These are phyloP conservation scores for Eupithecia exiguata DNA, from an alignment of 2,888 invertebrate species.

Conservation along the genomic window DNA sequence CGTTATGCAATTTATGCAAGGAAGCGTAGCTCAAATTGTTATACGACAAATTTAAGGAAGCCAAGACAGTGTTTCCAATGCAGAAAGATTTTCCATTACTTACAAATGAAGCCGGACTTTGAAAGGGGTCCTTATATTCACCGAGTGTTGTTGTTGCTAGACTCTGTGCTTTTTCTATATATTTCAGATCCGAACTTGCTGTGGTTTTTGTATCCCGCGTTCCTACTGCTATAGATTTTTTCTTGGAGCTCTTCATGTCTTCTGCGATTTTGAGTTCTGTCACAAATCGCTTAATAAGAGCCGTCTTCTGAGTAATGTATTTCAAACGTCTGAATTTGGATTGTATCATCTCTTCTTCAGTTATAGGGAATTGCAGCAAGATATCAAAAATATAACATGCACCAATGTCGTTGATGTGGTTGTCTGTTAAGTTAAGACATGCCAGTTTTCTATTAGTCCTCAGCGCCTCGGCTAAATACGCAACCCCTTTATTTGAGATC, in stretches of 20 bases:
- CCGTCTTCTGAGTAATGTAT: slow-evolving; percentile 53
- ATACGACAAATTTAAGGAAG: slow-evolving; percentile 63
- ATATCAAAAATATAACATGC: slow-evolving; percentile 49
- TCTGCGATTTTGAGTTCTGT: slow-evolving; percentile 49
- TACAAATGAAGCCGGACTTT: slow-evolving; percentile 42
- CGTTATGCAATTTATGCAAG: slow-evolving; percentile 53
- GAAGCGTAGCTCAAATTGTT: slow-evolving; percentile 58
- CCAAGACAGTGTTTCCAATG: slow-evolving; percentile 60
- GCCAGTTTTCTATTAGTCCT: slow-evolving; percentile 58
- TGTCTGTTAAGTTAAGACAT: slow-evolving; percentile 65
- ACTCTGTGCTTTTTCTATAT: slow-evolving; percentile 51
- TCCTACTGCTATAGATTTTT: slow-evolving; percentile 9
- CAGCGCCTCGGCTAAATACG: slow-evolving; percentile 53
- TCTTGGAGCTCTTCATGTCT: slow-evolving; percentile 44
- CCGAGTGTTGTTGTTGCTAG: slow-evolving; percentile 51
- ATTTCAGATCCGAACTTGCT: background rate
- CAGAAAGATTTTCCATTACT: slow-evolving; percentile 51
- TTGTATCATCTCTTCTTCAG: slow-evolving; percentile 51
- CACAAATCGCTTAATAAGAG: slow-evolving; percentile 43
- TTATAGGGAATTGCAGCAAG: slow-evolving; percentile 57
- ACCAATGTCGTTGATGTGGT: slow-evolving; percentile 61
- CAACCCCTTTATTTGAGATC: slow-evolving; percentile 62
- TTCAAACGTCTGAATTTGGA: slow-evolving; percentile 47
- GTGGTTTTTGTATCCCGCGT: background rate
- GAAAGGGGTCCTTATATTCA: slow-evolving; percentile 56